Evolutionary conservation across 2,797 vertebrate species (phyloP).

Genomic region (Erethizon dorsatum): DNA sequence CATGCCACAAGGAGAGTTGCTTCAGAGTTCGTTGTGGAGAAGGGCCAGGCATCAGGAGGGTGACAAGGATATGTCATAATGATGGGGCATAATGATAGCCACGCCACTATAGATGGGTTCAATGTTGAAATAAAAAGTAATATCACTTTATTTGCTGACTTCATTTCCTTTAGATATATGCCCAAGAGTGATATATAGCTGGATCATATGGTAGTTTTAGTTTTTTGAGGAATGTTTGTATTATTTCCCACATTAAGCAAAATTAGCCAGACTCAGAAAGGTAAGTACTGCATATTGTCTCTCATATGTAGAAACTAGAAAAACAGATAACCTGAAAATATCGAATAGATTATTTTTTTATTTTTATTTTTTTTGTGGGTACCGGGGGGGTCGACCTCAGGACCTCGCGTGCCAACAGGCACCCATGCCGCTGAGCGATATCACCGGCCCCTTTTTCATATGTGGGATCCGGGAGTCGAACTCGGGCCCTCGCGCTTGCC

Average conservation of each 20-base stretch:
- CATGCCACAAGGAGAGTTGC: background rate
- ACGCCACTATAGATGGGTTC: background rate
- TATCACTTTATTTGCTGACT: background rate
- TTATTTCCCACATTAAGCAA: background rate
- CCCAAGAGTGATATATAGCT: background rate
- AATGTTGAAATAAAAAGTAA: slow-evolving; percentile 28
- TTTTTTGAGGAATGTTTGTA: background rate
- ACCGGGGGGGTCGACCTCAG: no score
- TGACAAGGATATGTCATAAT: background rate
- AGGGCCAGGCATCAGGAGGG: background rate
- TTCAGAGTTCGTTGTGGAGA: background rate
- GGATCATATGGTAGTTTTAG: background rate
- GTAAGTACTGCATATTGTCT: background rate
- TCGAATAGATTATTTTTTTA: background rate
- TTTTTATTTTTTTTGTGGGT: no score
- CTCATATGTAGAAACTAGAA: background rate
- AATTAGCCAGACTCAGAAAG: background rate
- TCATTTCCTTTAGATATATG: background rate
- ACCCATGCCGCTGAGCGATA: no score
- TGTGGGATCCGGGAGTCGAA: no score
- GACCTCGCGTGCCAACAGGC: no score
- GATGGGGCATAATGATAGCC: background rate
- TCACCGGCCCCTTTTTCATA: no score
- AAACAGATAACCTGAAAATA: background rate
- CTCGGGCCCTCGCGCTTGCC: no score